Conservation (phyloP, 2,797 vertebrate species). For the Chelidonichthys spinosus region DNA sequence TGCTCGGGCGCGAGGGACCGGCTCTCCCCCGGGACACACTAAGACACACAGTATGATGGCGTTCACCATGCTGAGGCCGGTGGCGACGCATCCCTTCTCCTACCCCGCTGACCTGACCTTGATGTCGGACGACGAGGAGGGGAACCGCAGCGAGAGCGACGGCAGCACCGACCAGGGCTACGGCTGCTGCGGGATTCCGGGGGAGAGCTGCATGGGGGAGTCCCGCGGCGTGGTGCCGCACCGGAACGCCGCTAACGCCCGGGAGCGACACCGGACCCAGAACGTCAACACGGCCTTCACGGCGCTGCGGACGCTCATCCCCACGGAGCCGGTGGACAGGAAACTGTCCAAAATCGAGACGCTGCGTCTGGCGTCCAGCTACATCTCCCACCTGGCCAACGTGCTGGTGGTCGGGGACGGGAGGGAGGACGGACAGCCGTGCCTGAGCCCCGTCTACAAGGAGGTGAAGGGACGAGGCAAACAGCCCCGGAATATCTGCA, state of each 20-base stretch:
- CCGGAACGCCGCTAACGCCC: conserved; percentile 89
- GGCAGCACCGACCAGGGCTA: conserved; percentile 88
- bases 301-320: conserved; percentile 91
- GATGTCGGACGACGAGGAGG: conserved; percentile 86
- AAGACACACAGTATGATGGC: conserved; percentile 75
- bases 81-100: conserved; percentile 86
- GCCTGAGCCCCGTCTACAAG: conserved; percentile 83
- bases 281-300: conserved; percentile 93
- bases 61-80: conserved; percentile 89
- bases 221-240: conserved; percentile 84
- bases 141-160: conserved; percentile 88
- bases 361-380: conserved; percentile 91
- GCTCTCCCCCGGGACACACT: not conserved
- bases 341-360: conserved; percentile 94
- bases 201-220: conserved; percentile 69
- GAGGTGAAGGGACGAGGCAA: conserved; percentile 77
- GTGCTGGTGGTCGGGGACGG: conserved; percentile 89
- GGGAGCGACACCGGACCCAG: conserved; percentile 91
- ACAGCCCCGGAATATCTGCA: conserved; percentile 91
- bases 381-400: conserved; percentile 92
- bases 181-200: conserved; percentile 82
- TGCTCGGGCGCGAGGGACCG: conserved; percentile 6
- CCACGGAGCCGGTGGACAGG: conserved; percentile 91
- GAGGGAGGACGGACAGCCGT: conserved; percentile 88
- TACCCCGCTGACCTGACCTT: conserved; percentile 83